These are phyloP conservation scores for Edolisoma coerulescens DNA, from an alignment of 2,113 vertebrate genomes.

Conservation along the genomic window DNA sequence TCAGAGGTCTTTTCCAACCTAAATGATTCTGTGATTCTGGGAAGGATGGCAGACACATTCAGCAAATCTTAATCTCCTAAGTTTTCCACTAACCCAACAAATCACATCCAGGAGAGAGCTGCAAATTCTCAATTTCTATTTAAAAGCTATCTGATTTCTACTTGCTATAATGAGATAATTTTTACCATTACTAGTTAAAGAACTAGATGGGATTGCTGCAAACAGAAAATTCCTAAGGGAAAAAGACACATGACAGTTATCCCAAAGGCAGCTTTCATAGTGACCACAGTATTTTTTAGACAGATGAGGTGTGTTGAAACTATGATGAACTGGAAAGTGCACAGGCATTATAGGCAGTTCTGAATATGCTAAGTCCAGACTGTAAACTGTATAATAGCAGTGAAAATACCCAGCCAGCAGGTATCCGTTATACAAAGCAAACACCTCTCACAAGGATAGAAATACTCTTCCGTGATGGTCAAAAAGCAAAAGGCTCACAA, in stretches of 20 bases:
- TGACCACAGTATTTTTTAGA: background rate
- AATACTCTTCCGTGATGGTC: background rate
- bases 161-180: background rate
- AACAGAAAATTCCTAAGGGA: background rate
- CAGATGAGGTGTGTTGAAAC: background rate
- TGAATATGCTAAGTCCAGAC: background rate
- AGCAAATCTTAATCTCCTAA: background rate
- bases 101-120: background rate
- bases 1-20: background rate
- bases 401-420: background rate
- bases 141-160: background rate
- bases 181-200: background rate
- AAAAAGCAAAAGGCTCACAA: background rate
- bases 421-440: background rate
- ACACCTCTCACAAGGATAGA: background rate
- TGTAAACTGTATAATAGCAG: background rate
- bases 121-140: background rate
- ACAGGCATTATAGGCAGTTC: background rate
- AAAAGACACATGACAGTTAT: background rate
- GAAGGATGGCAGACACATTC: background rate
- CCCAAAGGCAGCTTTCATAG: background rate
- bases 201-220: background rate
- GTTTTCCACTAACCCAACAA: background rate
- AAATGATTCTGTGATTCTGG: background rate
- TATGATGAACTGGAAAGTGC: background rate